Evolutionary conservation across 2,888 invertebrate species (phyloP), one percentile per base, ranked within the genome.

Genomic region (Fabriciana adippe): DNA sequence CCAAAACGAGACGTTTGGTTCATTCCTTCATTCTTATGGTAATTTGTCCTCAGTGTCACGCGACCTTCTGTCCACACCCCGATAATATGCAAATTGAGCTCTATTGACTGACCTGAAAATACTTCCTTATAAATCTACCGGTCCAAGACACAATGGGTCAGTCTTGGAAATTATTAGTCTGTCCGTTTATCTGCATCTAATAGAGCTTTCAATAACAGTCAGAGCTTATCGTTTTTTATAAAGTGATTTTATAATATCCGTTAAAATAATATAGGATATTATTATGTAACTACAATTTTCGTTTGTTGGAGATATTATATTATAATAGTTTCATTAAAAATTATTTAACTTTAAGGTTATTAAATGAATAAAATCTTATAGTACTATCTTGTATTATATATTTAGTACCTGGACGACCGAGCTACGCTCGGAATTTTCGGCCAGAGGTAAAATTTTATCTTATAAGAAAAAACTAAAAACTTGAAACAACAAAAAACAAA

Each of bases 11-110:
- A 86, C 85, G 85, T 83, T 85, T 85, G 85, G 85, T 85, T 88
- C 85, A 86, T 86, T 87, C 84, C 82, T 80, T 84, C 81, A 90
- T 90, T 90, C 87, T 89, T 88, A 91, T 90, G 90, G 81, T 88
- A 91, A 91, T 90, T 83, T 77, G 77, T 80, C 81, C 81, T 80
- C 81, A 84, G 82, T 85, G 89, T 88, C 90, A 89, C 89, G 89
- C 89, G 84, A 88, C 88, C 87, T 87, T 89, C 89, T 90, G 89
- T 88, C 90, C 88, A 85, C 89, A 85, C 86, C 82, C 87, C 83
- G 91, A 91, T 90, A 90, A 90, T 86, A 91, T 91, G 91, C 88
- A 90, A 90, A 90, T 90, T 81, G 81, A 73, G 81, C 80, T 87
- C 86, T 86, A 87, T 86, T 86, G 86, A 87, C 79, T 88, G 88